These are phyloP conservation scores for Drosophila mulleri DNA, from an alignment of 2,888 invertebrate genomes.

Conservation along the genomic window DNA sequence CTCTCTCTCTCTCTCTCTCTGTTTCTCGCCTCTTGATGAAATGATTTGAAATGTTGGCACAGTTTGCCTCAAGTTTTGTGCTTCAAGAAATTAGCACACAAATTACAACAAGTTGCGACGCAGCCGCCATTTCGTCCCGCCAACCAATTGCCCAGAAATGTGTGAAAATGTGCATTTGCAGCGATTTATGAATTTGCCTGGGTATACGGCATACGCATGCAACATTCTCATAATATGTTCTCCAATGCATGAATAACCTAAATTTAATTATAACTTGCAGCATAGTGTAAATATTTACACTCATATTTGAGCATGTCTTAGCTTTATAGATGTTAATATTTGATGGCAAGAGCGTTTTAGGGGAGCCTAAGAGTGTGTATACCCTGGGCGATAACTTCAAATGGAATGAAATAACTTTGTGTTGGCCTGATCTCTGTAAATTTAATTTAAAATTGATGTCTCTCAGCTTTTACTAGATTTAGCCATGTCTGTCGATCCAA, in stretches of 20 bases:
- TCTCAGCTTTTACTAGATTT: no score
- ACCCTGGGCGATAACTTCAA: neutral
- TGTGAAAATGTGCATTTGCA: conserved; percentile 39
- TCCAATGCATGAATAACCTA: neutral
- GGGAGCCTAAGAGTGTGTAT: neutral
- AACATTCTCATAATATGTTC: conserved; percentile 1
- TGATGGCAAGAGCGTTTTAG: no score
- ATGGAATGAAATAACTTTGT: no score
- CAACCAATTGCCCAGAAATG: conserved; percentile 40
- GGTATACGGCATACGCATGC: conserved; percentile 11
- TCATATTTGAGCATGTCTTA: neutral
- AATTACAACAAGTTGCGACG: conserved; percentile 54
- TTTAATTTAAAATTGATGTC: no score
- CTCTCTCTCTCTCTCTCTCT: neutral
- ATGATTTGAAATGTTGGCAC: conserved; percentile 56
- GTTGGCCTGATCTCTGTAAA: no score
- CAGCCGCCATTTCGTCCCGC: neutral
- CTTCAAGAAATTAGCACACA: conserved; percentile 69
- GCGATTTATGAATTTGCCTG: conserved; percentile 23
- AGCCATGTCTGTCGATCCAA: no score
- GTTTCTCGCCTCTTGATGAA: conserved; percentile 41
- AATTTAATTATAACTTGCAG: conserved; percentile 7
- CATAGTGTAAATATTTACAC: neutral
- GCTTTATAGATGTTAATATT: neutral
- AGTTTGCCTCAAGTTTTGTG: conserved; percentile 56